Base-by-base conservation (phyloP, 2,797 vertebrate genomes). In the Varecia variegata region DNA sequence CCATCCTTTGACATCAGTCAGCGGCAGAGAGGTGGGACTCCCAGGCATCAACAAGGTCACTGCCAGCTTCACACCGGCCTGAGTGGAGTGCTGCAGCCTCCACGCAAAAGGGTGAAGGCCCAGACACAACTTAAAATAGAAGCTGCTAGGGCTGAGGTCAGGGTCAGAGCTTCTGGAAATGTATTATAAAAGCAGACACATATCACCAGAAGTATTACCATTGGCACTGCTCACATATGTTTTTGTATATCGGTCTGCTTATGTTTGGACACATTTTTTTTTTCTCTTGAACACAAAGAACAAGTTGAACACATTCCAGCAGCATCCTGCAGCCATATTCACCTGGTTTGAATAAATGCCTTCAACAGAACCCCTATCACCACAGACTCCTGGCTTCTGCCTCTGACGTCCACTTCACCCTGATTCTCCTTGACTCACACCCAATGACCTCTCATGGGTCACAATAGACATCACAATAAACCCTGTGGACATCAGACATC, bases 101-200 rank as follows among this genome's bases (percentile, higher is more conserved):
- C 15, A 58, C 89, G 65, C 11, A 77, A 70, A 93, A 50, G 25
- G 14, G 84, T n/a, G n/a, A 92, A 93, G 65, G 35, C 77, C 84
- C 79, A 95, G 79, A 77, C 92, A 96, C 3, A 71, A 58, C 62
- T 95, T 90, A 93, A 25, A 43, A 83, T 70, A 93, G 32, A 84
- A 93, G 88, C 67, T 90, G 50, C 38, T 43, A 81, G n/a, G 58
- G 54, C 92, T 62, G 30, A 87, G 95, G 84, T 88, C 84, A 70
- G 60, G 60, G 95, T 94, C 95, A 85, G 56, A 30, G 8, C 80
- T 94, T 96, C 47, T 62, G 54, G 65, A 88, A 89, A 94, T 56
- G 27, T 91, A 27, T 27, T 58, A 58, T 58, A 84, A 96, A 95
- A 93, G 40, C 91, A 84, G 88, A 85, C 35, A 43, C 47, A 27